Evolutionary conservation across 1,140 invertebrate species (phyloP).

Genomic region (Stenopsyche tienmushanensis): DNA sequence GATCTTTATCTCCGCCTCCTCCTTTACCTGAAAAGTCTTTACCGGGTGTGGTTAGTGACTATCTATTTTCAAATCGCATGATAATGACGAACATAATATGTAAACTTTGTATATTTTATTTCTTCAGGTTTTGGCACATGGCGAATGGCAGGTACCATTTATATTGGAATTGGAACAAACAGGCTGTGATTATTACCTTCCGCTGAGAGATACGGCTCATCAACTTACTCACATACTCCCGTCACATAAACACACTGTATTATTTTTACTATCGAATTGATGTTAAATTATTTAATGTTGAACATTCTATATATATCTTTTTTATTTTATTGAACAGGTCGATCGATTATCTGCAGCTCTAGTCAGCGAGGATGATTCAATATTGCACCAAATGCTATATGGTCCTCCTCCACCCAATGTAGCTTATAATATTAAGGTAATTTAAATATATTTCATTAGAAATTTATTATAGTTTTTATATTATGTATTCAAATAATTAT

Average conservation of each 20-base stretch:
- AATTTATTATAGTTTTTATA: background rate
- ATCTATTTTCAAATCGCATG: background rate
- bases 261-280: slow-evolving; percentile 30
- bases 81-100: background rate
- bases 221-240: slow-evolving; percentile 87
- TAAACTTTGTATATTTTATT: slow-evolving; percentile 16
- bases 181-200: slow-evolving; percentile 78
- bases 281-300: slow-evolving; percentile 23
- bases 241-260: slow-evolving; percentile 67
- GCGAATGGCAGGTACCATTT: slow-evolving; percentile 80
- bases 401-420: slow-evolving; percentile 54
- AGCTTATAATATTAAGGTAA: slow-evolving; percentile 54
- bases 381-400: slow-evolving; percentile 52
- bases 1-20: slow-evolving; percentile 85
- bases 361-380: slow-evolving; percentile 49
- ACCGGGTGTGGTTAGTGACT: slow-evolving; percentile 81
- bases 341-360: slow-evolving; percentile 54
- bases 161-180: slow-evolving; percentile 89
- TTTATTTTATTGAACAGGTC: slow-evolving; percentile 43
- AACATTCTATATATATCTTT: background rate
- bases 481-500: slow-evolving; percentile 5
- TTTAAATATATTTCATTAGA: slow-evolving; percentile 43
- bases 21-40: slow-evolving; percentile 83
- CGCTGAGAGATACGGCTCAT: slow-evolving; percentile 82
- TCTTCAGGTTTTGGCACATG: slow-evolving; percentile 64